A percentile compares a stretch with the other conserved stretches of the same genome.
phyloP scores from a whole-genome alignment of 53 echinoderm and acorn worm genomes.

The Echinarachnius parma region DNA sequence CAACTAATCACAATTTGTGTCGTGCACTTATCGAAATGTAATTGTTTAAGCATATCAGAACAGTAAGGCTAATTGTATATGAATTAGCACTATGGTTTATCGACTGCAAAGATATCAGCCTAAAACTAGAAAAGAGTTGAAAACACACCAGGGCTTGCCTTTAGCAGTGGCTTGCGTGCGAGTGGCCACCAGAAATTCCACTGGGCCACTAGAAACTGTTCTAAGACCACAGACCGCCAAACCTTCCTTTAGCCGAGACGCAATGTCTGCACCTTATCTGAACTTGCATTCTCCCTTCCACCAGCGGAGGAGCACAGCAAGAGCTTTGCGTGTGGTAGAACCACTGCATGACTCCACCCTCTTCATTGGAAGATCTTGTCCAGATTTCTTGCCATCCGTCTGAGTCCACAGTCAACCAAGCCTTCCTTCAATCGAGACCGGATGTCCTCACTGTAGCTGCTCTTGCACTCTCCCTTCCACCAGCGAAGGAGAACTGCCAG shows the following conservation, averaged over 20 bases:
- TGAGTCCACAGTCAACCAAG: slow-evolving; percentile 47
- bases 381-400: slow-evolving; percentile 40
- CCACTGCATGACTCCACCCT: slow-evolving; percentile 10
- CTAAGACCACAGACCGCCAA: slow-evolving; percentile 50
- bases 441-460: slow-evolving; percentile 1
- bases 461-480: slow-evolving; percentile 23
- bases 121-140: too few species aligned
- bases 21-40: too few species aligned
- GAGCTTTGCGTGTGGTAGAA: slow-evolving; percentile 9
- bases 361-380: slow-evolving; percentile 45
- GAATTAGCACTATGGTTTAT: too few species aligned
- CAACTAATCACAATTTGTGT: too few species aligned
- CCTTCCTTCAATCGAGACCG: slow-evolving; percentile 36
- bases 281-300: slow-evolving; percentile 20
- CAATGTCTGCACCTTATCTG: not conserved
- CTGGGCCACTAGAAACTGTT: too few species aligned
- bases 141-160: too few species aligned
- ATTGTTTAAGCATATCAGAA: too few species aligned
- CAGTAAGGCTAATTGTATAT: too few species aligned
- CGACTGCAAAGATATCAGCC: too few species aligned
- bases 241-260: slow-evolving; percentile 35
- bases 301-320: slow-evolving; percentile 36
- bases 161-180: too few species aligned
- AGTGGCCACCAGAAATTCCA: too few species aligned
- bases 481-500: slow-evolving; percentile 34